phyloP scores from a whole-genome alignment of 2,797 vertebrate species.

The Calcarius lapponicus region DNA sequence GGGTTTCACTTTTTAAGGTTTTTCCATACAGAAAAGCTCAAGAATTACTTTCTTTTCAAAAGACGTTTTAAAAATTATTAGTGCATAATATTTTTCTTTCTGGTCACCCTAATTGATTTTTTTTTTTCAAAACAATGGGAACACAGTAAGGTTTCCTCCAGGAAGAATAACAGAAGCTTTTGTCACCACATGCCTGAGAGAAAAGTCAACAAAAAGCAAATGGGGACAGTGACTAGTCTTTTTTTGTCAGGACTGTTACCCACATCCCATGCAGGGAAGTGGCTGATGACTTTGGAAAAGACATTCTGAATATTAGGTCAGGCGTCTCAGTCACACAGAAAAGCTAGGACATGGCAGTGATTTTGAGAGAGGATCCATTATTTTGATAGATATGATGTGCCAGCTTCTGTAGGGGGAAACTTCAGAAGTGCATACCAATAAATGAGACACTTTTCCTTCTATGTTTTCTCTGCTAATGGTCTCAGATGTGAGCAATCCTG shows the following conservation, averaged over 20 bases:
- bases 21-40: neutral
- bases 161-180: neutral
- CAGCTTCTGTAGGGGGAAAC: neutral
- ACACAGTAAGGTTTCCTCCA: neutral
- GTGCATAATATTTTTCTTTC: neutral
- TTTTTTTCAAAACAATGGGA: neutral
- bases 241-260: neutral
- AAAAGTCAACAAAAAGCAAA: neutral
- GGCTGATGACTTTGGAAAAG: neutral
- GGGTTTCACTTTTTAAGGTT: neutral
- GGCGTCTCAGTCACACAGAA: neutral
- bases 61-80: neutral
- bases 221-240: neutral
- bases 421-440: neutral
- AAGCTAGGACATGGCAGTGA: neutral
- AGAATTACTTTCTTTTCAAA: neutral
- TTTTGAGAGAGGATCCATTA: neutral
- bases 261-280: neutral
- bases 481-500: neutral
- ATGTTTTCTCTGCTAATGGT: neutral
- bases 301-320: neutral
- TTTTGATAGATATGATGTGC: neutral
- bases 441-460: neutral
- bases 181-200: fast-evolving
- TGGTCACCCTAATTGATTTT: neutral